Conservation (phyloP, 2,888 invertebrate species). For the Leucophenga montana region DNA sequence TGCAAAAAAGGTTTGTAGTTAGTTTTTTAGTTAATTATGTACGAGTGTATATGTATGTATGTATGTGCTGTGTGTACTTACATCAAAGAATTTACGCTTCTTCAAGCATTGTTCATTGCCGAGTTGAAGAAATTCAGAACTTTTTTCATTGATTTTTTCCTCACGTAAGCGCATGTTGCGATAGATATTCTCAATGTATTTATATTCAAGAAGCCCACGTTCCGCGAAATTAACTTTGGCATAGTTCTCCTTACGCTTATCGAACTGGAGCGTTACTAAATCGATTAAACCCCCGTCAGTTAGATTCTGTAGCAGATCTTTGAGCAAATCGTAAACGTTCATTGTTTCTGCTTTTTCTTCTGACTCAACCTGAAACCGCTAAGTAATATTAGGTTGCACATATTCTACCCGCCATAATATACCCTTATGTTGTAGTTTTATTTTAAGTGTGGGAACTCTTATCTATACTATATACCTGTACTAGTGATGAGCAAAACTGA, state of each 20-base stretch:
- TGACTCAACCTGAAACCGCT: neutral
- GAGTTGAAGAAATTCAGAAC: slow-evolving; percentile 76
- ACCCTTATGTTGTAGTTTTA: too few relatives aligned
- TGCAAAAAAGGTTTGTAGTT: slow-evolving; percentile 43
- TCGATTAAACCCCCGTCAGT: slow-evolving; percentile 68
- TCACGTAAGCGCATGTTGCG: slow-evolving; percentile 67
- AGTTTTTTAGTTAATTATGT: too few relatives aligned
- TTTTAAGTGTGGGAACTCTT: neutral
- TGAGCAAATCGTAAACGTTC: slow-evolving; percentile 72
- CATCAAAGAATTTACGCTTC: slow-evolving; percentile 73
- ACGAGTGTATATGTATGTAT: too few relatives aligned
- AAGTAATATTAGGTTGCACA: too few relatives aligned
- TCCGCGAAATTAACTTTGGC: slow-evolving; percentile 71
- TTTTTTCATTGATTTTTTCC: slow-evolving; percentile 75
- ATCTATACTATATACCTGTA: too few relatives aligned
- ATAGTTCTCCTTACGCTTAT: slow-evolving; percentile 67
- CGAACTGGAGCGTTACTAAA: slow-evolving; percentile 69
- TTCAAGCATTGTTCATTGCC: slow-evolving; percentile 77
- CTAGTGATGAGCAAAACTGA: too few relatives aligned
- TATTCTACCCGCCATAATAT: too few relatives aligned
- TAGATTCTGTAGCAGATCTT: slow-evolving; percentile 70
- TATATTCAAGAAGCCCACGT: slow-evolving; percentile 68
- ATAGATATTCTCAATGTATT: slow-evolving; percentile 70
- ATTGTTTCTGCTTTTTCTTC: slow-evolving; percentile 44
- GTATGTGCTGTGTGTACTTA: too few relatives aligned